Evolutionary conservation across 2,113 vertebrate species (phyloP).

Genomic region (Spea multiplicata): DNA sequence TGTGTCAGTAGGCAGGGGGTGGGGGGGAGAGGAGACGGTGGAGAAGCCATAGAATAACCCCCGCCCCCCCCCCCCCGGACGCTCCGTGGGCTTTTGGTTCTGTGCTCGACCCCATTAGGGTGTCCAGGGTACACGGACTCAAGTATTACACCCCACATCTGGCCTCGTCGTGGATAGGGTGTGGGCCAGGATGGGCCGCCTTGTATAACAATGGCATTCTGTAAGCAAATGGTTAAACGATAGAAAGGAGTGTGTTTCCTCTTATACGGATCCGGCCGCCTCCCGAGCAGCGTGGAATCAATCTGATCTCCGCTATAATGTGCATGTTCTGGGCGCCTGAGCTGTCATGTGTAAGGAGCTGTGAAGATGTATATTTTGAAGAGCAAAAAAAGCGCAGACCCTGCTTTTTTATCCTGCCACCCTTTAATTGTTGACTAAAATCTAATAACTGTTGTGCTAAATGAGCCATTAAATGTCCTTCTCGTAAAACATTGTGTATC

Average conservation of each 20-base stretch:
- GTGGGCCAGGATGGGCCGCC: too few species aligned
- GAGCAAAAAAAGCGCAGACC: slow-evolving; percentile 47
- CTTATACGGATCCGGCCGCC: slow-evolving; percentile 38
- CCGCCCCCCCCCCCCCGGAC: neutral
- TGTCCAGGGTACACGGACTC: too few species aligned
- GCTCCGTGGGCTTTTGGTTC: too few species aligned
- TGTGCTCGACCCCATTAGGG: too few species aligned
- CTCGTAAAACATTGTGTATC: slow-evolving; percentile 56
- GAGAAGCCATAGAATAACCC: slow-evolving; percentile 18
- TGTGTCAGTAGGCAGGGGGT: slow-evolving; percentile 22
- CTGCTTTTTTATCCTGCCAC: slow-evolving; percentile 50
- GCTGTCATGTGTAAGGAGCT: slow-evolving; percentile 50
- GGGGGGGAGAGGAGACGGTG: slow-evolving; percentile 13
- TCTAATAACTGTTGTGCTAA: slow-evolving; percentile 69
- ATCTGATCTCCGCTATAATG: slow-evolving; percentile 44
- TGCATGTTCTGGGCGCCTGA: slow-evolving; percentile 40
- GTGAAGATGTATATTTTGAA: slow-evolving; percentile 49
- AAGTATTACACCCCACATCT: too few species aligned
- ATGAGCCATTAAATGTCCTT: slow-evolving; percentile 68
- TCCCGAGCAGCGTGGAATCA: slow-evolving; percentile 44
- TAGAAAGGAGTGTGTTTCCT: slow-evolving; percentile 9
- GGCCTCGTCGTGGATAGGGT: too few species aligned
- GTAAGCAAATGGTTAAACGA: slow-evolving; percentile 26
- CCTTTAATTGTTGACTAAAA: slow-evolving; percentile 66
- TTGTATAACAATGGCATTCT: neutral